Base-by-base conservation (phyloP, 2,113 vertebrate species). In the Clarias gariepinus region DNA sequence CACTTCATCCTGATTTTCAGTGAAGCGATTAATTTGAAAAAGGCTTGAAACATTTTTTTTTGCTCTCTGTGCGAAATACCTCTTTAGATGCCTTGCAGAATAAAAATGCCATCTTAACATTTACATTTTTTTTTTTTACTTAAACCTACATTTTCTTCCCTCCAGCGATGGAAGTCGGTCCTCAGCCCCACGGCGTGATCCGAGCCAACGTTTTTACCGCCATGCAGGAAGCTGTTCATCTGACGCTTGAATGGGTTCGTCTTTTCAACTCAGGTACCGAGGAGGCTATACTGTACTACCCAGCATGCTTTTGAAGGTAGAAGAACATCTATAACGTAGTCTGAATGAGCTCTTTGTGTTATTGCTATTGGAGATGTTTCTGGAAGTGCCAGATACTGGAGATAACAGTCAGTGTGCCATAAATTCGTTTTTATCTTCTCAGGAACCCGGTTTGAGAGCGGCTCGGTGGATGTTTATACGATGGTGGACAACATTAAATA, bases 161-260 rank as follows among this genome's bases (percentile, higher is more conserved):
- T 47, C 4, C 81, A 94, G 94, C 91, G 0, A 68, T 97, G 57
- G 97, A 98, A 79, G 85, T 96, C 0, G 96, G 97, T 0, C 96
- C 96, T 58, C 96, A 97, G 89, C 95, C 96, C 1, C 92, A 91
- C 4, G 96, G 96, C 0, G 94, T 96, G 36, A 74, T 95, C 86
- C 93, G 95, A 88, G 95, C 96, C 0, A 95, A 97, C 68, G 76
- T 95, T 21, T 94, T 92, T 66, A 88, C 89, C 68, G 61, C 88
- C 30, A 92, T 95, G 93, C 95, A 93, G 86, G 87, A 95, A 41
- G 92, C 94, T 1, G 84, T 97, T 74, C 92, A 94, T 2, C 86
- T 91, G 19, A 91, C 82, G 10, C 85, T 96, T 60, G 95, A 95
- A 25, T 97, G 96, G 94, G 90, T 96, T 9, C 91, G 96, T 71